A percentile compares a stretch with the other conserved stretches of the same genome.
Evolutionary conservation across 64 coral and sea anemone genomes (phyloP).

Genomic region (Hydrozoanthus tunicans): DNA sequence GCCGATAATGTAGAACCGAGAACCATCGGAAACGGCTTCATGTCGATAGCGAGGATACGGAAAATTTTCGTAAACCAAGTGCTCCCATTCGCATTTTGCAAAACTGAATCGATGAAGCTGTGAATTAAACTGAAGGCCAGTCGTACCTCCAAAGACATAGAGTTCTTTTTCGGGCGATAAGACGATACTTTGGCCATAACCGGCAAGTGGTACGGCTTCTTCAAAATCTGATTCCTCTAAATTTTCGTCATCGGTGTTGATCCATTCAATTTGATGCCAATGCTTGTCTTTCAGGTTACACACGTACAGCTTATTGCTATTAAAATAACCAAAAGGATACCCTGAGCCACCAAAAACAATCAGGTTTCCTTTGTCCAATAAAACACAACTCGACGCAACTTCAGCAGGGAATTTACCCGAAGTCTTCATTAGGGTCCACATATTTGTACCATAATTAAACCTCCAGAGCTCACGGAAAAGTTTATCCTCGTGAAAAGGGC

Average conservation of each 20-base stretch:
- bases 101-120: conserved; percentile 77
- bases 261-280: conserved; percentile 68
- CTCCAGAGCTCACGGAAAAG: conserved; percentile 91
- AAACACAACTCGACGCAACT: conserved; percentile 86
- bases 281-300: conserved; percentile 59
- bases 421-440: conserved; percentile 68
- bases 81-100: conserved; percentile 63
- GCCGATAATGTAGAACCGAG: conserved; percentile 81
- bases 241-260: conserved; percentile 51
- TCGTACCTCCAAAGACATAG: conserved; percentile 95
- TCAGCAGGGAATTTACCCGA: conserved; percentile 69
- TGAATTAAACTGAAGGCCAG: conserved; percentile 78
- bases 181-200: conserved; percentile 94
- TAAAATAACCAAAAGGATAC: conserved; percentile 84
- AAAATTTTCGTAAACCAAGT: conserved; percentile 42
- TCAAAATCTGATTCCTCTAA: conserved; percentile 41
- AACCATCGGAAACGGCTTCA: conserved; percentile 73
- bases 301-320: conserved; percentile 84
- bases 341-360: conserved; percentile 96
- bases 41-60: conserved; percentile 83
- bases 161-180: conserved; percentile 75
- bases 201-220: conserved; percentile 58
- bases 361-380: conserved; percentile 71
- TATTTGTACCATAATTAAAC: conserved; percentile 75
- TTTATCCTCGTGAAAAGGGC: conserved; percentile 65